These are phyloP conservation scores for Oriolus oriolus DNA, from an alignment of 2,113 vertebrate species.

Conservation along the genomic window DNA sequence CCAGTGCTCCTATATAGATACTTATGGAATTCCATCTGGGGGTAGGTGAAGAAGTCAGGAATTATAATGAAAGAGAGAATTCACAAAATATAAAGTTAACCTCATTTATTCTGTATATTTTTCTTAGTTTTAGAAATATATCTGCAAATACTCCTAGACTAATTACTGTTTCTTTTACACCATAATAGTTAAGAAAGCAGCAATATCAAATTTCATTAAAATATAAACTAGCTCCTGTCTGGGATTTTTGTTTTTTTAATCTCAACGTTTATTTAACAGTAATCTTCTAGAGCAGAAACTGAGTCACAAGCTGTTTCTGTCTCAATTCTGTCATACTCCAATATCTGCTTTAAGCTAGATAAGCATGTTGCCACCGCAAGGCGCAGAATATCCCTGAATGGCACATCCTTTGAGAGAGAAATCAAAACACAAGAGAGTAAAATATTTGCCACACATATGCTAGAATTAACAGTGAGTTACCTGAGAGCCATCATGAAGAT, in stretches of 20 bases:
- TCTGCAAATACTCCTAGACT: background rate
- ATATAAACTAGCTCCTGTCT: background rate
- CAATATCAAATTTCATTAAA: background rate
- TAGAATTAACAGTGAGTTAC: background rate
- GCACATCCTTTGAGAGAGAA: background rate
- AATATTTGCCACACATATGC: background rate
- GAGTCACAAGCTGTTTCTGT: background rate
- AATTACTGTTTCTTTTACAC: background rate
- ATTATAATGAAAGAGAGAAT: background rate
- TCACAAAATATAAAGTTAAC: background rate
- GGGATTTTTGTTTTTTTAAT: background rate
- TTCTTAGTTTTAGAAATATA: conserved; percentile 5
- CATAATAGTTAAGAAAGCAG: background rate
- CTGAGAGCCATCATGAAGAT: background rate
- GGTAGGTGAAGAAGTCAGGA: background rate
- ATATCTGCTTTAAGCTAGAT: background rate
- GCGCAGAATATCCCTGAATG: background rate
- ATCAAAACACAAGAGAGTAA: background rate
- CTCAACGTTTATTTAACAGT: background rate
- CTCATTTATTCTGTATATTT: background rate
- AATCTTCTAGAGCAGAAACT: background rate
- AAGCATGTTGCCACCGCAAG: background rate
- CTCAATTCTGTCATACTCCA: background rate
- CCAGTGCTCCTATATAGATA: background rate
- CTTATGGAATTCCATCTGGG: background rate